Conservation (phyloP, 1,140 invertebrate genomes). For the Apis dorsata region DNA sequence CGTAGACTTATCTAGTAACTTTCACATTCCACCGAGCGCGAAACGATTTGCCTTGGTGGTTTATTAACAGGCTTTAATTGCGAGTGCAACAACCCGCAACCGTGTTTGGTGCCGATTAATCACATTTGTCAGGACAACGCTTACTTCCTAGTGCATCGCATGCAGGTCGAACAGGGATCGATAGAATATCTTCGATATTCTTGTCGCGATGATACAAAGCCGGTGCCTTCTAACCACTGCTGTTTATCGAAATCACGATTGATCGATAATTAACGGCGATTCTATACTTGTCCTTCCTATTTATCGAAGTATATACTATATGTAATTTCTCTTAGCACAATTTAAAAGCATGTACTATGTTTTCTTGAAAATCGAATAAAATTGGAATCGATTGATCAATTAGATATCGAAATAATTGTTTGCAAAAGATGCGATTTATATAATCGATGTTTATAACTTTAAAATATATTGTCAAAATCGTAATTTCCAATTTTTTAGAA, state of each 20-base stretch:
- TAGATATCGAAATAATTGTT: no score
- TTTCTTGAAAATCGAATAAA: no score
- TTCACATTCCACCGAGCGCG: slow-evolving; percentile 71
- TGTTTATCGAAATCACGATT: slow-evolving; percentile 42
- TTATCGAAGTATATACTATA: not conserved
- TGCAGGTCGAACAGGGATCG: not conserved
- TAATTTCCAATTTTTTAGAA: no score
- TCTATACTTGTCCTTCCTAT: slow-evolving; percentile 1
- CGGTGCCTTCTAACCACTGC: not conserved
- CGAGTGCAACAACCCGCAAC: slow-evolving; percentile 65
- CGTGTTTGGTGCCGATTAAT: slow-evolving; percentile 68
- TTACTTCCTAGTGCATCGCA: slow-evolving; percentile 53
- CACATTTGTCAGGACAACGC: slow-evolving; percentile 68
- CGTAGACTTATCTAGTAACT: slow-evolving; percentile 66
- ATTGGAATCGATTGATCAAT: no score
- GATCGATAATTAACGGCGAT: slow-evolving; percentile 59
- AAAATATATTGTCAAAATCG: no score
- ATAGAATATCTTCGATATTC: slow-evolving; percentile 29
- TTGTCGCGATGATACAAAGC: slow-evolving; percentile 22
- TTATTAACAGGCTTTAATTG: slow-evolving; percentile 74
- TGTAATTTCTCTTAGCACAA: no score
- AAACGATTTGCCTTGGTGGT: slow-evolving; percentile 72
- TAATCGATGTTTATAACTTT: no score
- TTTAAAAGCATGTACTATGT: no score
- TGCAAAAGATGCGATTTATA: no score